Percentiles rank a stretch among this genome's conserved stretches.
Conservation (phyloP, 2,888 invertebrate genomes). For the Caenorhabditis sp. region DNA sequence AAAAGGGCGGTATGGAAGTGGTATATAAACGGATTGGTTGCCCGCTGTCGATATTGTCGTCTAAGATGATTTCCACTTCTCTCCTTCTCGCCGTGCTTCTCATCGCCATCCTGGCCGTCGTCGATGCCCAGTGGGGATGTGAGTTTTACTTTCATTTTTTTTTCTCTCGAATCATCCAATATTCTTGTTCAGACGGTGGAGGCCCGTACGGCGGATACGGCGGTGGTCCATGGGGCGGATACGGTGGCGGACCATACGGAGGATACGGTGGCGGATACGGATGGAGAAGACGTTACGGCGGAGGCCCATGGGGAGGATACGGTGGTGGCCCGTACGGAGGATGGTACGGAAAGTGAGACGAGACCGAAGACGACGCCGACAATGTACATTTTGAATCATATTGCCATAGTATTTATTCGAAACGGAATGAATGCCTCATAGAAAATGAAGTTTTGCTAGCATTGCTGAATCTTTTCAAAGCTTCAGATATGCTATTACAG, state of each 20-base stretch:
- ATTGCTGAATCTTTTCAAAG: background rate
- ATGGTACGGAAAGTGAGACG: constrained; percentile 48
- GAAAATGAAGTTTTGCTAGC: background rate
- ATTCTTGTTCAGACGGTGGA: constrained; percentile 40
- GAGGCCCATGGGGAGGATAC: constrained; percentile 46
- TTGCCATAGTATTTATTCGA: constrained; percentile 46
- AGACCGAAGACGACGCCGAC: background rate
- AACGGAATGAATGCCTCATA: constrained; percentile 30
- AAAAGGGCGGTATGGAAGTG: constrained; percentile 44
- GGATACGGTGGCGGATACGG: constrained; percentile 45
- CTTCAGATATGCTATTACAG: constrained; percentile 2
- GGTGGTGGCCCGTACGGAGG: constrained; percentile 47
- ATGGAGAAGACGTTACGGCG: constrained; percentile 40
- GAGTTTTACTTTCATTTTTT: background rate
- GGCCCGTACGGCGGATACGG: constrained; percentile 28
- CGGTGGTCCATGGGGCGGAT: constrained; percentile 37
- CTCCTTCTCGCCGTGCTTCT: constrained; percentile 47
- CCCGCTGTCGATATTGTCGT: constrained; percentile 19
- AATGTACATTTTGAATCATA: constrained; percentile 35
- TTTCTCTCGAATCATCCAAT: no score
- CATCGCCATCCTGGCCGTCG: constrained; percentile 47
- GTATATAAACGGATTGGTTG: constrained; percentile 34
- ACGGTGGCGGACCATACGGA: constrained; percentile 41
- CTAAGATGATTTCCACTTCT: constrained; percentile 49
- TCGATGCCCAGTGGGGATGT: constrained; percentile 59